phyloP scores from a whole-genome alignment of 2,888 invertebrate species.

The Epistrophe eligans region DNA sequence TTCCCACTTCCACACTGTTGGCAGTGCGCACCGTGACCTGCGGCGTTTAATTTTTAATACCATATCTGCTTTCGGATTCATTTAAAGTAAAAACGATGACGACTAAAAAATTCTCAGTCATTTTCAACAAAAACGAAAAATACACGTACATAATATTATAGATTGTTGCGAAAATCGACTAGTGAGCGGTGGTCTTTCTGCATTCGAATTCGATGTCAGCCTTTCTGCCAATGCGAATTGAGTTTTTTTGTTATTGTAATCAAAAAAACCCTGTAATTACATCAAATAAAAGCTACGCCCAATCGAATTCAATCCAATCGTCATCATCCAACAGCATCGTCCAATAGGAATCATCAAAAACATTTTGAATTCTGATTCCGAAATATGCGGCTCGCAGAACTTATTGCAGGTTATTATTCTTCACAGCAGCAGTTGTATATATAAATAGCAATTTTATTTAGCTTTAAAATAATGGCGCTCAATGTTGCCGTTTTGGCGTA shows the following conservation, averaged over 20 bases:
- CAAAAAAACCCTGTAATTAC: constrained; percentile 11
- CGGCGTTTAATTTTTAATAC: background rate
- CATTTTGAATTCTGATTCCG: constrained; percentile 80
- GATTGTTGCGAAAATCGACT: background rate
- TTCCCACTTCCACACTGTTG: background rate
- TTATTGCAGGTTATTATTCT: constrained; percentile 8
- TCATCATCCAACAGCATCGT: constrained; percentile 64
- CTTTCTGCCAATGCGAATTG: constrained; percentile 39
- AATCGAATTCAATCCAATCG: constrained; percentile 68
- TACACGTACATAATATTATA: background rate
- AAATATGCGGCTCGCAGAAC: constrained; percentile 76
- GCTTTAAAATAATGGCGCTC: background rate
- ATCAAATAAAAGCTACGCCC: constrained; percentile 45
- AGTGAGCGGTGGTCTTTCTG: background rate
- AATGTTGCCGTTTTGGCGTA: background rate
- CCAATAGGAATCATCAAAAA: constrained; percentile 77
- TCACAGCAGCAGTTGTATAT: background rate
- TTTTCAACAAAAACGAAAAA: background rate
- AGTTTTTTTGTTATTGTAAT: constrained; percentile 24
- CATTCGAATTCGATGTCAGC: constrained; percentile 21
- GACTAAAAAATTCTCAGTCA: background rate
- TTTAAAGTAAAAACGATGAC: constrained; percentile 1
- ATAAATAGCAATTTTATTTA: background rate
- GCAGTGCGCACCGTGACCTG: too few relatives aligned
- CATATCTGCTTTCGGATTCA: background rate